Base-by-base conservation (phyloP, 2,113 vertebrate species). In the Centropristis striata region DNA sequence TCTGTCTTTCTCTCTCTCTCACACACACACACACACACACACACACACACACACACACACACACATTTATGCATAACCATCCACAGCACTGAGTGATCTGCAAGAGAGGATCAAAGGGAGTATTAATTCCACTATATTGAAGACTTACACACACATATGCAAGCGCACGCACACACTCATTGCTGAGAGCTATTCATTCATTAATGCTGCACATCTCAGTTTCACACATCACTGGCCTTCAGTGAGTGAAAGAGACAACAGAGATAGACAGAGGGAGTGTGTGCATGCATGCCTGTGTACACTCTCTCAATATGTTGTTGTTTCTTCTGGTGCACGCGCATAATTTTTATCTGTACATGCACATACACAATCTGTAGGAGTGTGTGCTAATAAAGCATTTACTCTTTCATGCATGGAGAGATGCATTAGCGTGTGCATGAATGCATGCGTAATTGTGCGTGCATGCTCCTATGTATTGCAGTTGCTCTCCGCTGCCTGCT, bases 181-280 rank as follows among this genome's bases (percentile, higher is more conserved):
- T 68, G 71, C 58, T 86, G 70, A 84, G 54, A 85, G 85, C 74
- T 72, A 54, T 86, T 89, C 88, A 91, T 90, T 93, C 82, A 92
- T 89, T 92, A 88, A 86, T 89, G 86, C 70, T 75, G 80, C 78
- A 83, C 63, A 64, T 78, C 65, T 81, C 76, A 49, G 51, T 58
- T 85, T 81, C 71, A 82, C 82, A 86, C 72, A 83, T 85, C 66
- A 54, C 64, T 37, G 65, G 78, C 67, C 63, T 84, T 78, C 53
- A 63, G 27, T 80, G 54, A 13, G 51, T 49, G 41, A 49, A 70
- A 58, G 74, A 65, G 42, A 51, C 11, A 12, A 20, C 41, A 16
- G 41, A 71, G 36, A 53, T 36, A 54, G 42, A 54, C 20, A 27
- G 39, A 72, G n/a, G 4, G 39, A 75, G 46, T 8, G 20, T 23